These are phyloP conservation scores for Alectoris magna DNA, from an alignment of 2,797 vertebrate species.

Conservation along the genomic window DNA sequence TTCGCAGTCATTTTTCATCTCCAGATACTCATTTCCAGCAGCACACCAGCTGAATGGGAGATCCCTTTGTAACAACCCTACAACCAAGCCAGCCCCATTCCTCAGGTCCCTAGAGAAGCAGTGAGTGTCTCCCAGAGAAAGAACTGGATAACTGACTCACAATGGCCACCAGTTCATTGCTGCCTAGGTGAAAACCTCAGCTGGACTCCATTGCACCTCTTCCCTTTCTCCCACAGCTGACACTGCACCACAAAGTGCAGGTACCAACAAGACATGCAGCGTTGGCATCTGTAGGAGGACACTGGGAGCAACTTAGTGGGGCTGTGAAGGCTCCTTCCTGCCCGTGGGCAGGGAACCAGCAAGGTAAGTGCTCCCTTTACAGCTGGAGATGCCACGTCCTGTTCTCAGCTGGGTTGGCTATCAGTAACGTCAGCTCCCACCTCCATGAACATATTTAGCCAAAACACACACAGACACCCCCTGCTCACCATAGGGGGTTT, in stretches of 20 bases:
- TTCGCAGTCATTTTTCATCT: neutral
- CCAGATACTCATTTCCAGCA: neutral
- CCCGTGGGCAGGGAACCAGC: neutral
- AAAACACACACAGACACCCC: neutral
- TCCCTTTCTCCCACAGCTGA: neutral
- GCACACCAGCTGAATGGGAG: constrained; percentile 18
- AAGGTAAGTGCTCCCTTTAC: fast-evolving
- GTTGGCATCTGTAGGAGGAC: neutral
- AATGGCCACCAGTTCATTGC: constrained; percentile 13
- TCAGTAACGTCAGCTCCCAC: neutral
- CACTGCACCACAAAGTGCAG: neutral
- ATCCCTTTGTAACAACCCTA: constrained; percentile 49
- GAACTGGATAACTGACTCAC: neutral
- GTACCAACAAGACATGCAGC: fast-evolving
- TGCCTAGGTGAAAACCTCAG: constrained; percentile 9
- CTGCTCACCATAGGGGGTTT: neutral
- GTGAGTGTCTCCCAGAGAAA: constrained; percentile 16
- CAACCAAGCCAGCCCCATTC: neutral
- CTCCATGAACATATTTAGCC: neutral
- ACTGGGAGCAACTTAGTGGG: neutral
- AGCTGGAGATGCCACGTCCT: neutral
- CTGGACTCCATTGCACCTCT: neutral
- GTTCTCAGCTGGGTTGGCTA: neutral
- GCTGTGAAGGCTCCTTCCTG: neutral
- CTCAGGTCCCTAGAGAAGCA: constrained; percentile 10